Evolutionary conservation across 2,797 vertebrate species (phyloP), one percentile per base, ranked within the genome.

Genomic region (Sebastes steindachneri): DNA sequence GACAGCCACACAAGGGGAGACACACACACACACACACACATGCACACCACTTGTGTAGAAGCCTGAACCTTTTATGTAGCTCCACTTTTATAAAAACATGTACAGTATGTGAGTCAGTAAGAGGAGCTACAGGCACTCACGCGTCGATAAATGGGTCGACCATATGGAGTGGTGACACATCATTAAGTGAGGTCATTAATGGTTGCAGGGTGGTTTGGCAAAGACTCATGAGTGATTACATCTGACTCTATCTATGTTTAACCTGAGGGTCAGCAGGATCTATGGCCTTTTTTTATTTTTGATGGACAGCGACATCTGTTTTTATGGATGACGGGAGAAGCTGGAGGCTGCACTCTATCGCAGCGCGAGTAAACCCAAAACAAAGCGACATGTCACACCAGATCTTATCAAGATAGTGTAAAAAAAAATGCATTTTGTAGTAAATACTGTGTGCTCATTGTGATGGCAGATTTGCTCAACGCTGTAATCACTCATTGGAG

Each of bases 191-290:
- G 66, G 77, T 90, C 84, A 76, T 88, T 84, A 77, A 79, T 86
- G 87, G 75, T 75, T 77, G 69, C 79, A 25, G 31, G 81, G 76
- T 23, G 75, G 80, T 84, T 90, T 78, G 70, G 67, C n/a, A 73
- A 54, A 89, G 74, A 83, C 68, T 73, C 64, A 31, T 21, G 54
- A 77, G 75, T 77, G 83, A 85, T 85, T 73, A 82, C 72, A 72
- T 83, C 75, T 53, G 80, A 87, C 62, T 83, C 63, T 84, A 72
- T 90, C 87, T 89, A 67, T 88, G 79, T 90, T 89, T 91, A 93
- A 91, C 89, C 82, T 10, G 41, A 70, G 77, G 82, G 78, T 89
- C 89, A 85, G 79, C 35, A 25, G 75, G 68, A 86, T 85, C 58
- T 45, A 25, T 68, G 79, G 63, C 65, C 48, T 72, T 70, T 64